A percentile compares a stretch with the other conserved stretches of the same genome.
Evolutionary conservation across 2,888 invertebrate genomes (phyloP).

Genomic region (Hoplodrina ambigua): DNA sequence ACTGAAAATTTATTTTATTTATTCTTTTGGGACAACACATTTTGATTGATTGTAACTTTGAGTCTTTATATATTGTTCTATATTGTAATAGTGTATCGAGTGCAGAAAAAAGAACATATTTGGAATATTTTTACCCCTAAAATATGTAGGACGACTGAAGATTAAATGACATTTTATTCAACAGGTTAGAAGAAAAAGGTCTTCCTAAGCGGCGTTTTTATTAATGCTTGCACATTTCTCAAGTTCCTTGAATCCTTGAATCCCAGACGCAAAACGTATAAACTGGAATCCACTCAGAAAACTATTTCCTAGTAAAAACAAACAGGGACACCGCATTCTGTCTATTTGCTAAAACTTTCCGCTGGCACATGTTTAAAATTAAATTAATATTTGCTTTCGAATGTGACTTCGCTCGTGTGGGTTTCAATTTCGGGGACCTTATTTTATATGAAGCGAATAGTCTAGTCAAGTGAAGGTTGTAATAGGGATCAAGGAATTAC

Average conservation of each 20-base stretch:
- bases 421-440: constrained; percentile 18
- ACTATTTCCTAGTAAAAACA: constrained; percentile 51
- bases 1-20: background rate
- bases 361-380: constrained; percentile 45
- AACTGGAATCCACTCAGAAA: constrained; percentile 46
- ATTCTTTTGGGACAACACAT: background rate
- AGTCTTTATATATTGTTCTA: background rate
- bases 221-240: constrained; percentile 40
- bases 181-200: constrained; percentile 36
- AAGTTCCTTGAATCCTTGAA: constrained; percentile 19
- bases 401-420: constrained; percentile 28
- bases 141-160: background rate
- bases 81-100: background rate
- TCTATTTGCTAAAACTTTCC: constrained; percentile 47
- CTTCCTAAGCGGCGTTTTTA: constrained; percentile 32
- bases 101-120: background rate
- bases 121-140: background rate
- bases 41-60: background rate
- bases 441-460: background rate
- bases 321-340: constrained; percentile 38
- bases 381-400: constrained; percentile 47
- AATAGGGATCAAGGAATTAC: background rate
- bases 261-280: constrained; percentile 31
- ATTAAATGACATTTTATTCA: constrained; percentile 35
- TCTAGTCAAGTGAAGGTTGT: constrained; percentile 1